Base-by-base conservation (phyloP, 2,888 invertebrate species). In the Metopia argyrocephala region DNA sequence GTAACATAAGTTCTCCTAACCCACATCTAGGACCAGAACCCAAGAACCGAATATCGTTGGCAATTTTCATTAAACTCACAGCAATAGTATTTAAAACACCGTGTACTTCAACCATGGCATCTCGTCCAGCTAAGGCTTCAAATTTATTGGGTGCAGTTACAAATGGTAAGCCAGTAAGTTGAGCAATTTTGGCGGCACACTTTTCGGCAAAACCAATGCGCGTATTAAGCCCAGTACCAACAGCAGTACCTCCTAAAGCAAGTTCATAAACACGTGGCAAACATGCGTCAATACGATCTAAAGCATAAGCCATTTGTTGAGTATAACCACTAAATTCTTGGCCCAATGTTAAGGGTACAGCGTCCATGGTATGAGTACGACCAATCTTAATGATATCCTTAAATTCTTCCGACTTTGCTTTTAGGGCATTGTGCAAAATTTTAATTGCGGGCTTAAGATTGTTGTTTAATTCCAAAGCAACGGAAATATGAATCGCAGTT, bases 11-110 rank as follows among this genome's bases (percentile, higher is more conserved):
- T 91, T 99, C 99, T 1, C 96, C 99, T 5, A 99, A 92, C 0
- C 99, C 99, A 89, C 98, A 98, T 54, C 99, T 93, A 0, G 99
- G 99, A 0, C 99, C 99, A 0, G 98, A 98, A 0, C 96, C 99
- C 83, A 99, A 92, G 88, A 99, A 94, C 46, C 94, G 92, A 85
- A 96, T 94, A 91, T 99, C 99, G 91, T 99, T 99, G 83, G 94
- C 97, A 85, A 98, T 96, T 92, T 99, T 98, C 97, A 98, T 98
- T 27, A 99, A 91, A 59, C 98, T 97, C 54, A 94, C 94, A 0
- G 99, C 98, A 54, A 98, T 90, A 0, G 95, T 95, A 91, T 99
- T 99, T 7, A 99, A 92, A 0, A 98, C 96, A 0, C 99, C 99
- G 57, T 96, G 97, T 4, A 99, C 97, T 90, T 99, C 98, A 56